Base-by-base conservation (phyloP, 2,797 vertebrate genomes). In the Eleutherodactylus coqui region DNA sequence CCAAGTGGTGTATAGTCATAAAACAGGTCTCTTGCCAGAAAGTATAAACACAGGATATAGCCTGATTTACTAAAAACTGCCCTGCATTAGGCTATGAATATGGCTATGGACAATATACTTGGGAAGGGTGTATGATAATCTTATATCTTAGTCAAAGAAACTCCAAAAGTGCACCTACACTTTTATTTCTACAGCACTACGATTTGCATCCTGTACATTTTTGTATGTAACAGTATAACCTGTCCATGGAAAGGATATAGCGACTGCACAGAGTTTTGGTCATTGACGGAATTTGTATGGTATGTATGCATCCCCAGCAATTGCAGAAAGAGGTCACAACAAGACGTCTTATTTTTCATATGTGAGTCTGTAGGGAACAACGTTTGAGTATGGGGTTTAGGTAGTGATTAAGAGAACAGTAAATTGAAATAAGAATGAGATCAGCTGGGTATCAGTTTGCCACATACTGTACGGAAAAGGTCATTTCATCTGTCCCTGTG, bases 351-450 rank as follows among this genome's bases (percentile, higher is more conserved):
- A 58, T 77, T 83, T 83, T 84, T 87, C 76, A 87, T 64, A 84
- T 84, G 49, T 45, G 43, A 87, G 64, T 80, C 86, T 67, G 45
- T 67, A 75, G 86, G 86, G 47, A 75, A 64, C 64, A 45, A 21
- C 4, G 29, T 84, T 53, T 80, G 67, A 79, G 55, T 87, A 79
- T 84, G 58, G 67, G 76, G 75, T 87, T 80, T 84, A 75, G 86
- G 86, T 79, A 75, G 55, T 84, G 76, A 84, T 87, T 84, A 87
- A 80, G 76, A 79, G 83, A 80, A 73, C 75, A 64, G 82, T 67
- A 87, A 80, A 87, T 84, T 87, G 86, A 87, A 87, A 87, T 60
- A 79, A 72, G 49, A 87, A 84, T 84, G 69, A 87, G 76, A 84
- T 60, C 86, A 84, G 86, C 43, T 75, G 86, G 86, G 75, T 27